Evolutionary conservation across 2,113 vertebrate species (phyloP).

Genomic region (Megaceryle maxima): DNA sequence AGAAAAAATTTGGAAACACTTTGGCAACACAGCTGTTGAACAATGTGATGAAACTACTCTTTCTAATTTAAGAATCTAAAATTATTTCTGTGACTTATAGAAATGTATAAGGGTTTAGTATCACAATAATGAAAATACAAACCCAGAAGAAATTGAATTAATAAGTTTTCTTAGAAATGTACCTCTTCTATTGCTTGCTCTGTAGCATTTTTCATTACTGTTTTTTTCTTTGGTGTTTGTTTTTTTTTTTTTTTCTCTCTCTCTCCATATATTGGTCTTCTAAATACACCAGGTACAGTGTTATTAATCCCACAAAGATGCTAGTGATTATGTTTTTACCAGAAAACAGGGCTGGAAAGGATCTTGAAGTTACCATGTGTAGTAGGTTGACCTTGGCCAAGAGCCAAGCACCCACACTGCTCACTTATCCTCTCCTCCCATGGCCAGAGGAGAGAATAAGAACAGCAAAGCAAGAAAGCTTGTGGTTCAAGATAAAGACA

Average conservation of each 20-base stretch:
- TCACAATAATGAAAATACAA: neutral
- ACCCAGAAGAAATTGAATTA: neutral
- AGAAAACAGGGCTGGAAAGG: neutral
- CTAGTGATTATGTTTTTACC: neutral
- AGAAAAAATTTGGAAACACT: neutral
- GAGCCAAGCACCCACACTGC: neutral
- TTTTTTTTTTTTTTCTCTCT: neutral
- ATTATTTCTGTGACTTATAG: neutral
- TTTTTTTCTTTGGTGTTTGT: neutral
- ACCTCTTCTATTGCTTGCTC: neutral
- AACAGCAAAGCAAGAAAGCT: neutral
- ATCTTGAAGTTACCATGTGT: neutral
- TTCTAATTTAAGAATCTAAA: neutral
- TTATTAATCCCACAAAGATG: neutral
- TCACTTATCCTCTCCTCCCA: neutral
- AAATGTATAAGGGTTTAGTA: neutral
- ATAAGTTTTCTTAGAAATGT: neutral
- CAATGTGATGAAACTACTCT: neutral
- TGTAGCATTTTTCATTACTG: neutral
- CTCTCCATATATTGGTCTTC: neutral
- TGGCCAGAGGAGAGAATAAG: neutral
- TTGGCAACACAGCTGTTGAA: constrained; percentile 3
- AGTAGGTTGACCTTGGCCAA: neutral
- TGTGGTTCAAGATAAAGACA: neutral
- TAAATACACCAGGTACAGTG: neutral